Evolutionary conservation across 2,888 invertebrate genomes (phyloP), one percentile per base, ranked within the genome.

Genomic region (Drosophila kambysellisi): DNA sequence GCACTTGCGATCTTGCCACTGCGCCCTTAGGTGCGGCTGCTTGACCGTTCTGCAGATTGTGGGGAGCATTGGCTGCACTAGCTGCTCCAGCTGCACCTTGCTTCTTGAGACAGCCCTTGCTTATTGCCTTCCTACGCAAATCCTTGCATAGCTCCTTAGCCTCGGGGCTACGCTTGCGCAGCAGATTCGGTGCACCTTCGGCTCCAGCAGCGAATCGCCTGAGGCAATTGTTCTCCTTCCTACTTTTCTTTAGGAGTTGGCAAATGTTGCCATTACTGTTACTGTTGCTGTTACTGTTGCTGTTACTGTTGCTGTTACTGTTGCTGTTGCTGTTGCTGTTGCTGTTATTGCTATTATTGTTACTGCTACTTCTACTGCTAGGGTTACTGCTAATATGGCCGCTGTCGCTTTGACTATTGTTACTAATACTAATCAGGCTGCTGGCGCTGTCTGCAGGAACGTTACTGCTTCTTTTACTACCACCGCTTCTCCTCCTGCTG

Each of bases 181-280:
- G 54, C 5, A 90, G 82, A 20, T 77, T 84, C 37, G 75, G 20
- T 12, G 46, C 46, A 20, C 4, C 41, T 29, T 25, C 29, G 15
- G 15, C 48, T 29, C 29, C 15, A 12, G 72, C 12, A 11, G 12
- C 60, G 1, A 30, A 57, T 39, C 88, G 80, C 61, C 41, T 88
- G 15, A 70, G 91, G 79, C 93, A 93, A 77, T 92, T 91, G 82
- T 92, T 90, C 56, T 91, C 84, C 17, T 51, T 74, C 46, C 69
- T 89, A 37, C 74, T 80, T 25, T 56, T 58, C 30, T 56, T 39
- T n/a, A n/a, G 37, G 30, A 15, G 25, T 25, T 25, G 68, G 41
- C 64, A 66, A 50, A 30, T 17, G 9, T 50, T 50, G 29, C 25
- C 48, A 15, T 37, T 56, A 17, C 17, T 71, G 46, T 25, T 75